Base-by-base conservation (phyloP, 2,113 vertebrate species). In the Clarias batrachus region DNA sequence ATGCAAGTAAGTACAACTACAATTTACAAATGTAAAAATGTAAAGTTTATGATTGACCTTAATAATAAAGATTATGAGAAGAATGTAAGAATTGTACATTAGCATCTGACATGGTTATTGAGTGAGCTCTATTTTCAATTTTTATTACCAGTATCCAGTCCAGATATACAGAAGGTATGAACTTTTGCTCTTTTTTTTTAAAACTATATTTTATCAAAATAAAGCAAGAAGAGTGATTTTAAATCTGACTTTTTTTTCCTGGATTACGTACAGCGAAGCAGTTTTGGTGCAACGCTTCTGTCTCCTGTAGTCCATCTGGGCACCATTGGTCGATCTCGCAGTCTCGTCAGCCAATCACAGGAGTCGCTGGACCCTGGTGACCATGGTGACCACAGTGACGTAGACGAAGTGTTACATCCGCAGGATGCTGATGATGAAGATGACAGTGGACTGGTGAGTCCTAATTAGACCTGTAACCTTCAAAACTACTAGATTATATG, bases 121-220 rank as follows among this genome's bases (percentile, higher is more conserved):
- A 71, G 5, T 23, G 9, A 87, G 33, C 81, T 33, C n/a, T 37
- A 16, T 10, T 52, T 76, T n/a, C 48, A 8, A 17, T 84, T 65
- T 54, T 83, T n/a, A n/a, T 63, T 63, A 77, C 88, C 93, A 97
- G 96, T 95, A 91, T 88, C 93, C 83, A 96, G 94, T 84, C 93
- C 95, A 81, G 97, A 98, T 7, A 94, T 94, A n/a, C 96, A 96
- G 90, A 98, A 98, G 96, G 98, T 99, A 86, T 17, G 30, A 27
- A 10, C 59, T 27, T 71, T 62, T 80, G 83, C 9, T 14, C 41
- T 79, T 70, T 21, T 79, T 77, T 54, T 1, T 41, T n/a, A n/a
- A n/a, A n/a, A n/a, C n/a, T n/a, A n/a, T n/a, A n/a, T n/a, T n/a
- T n/a, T 30, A 37, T 59, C 3, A 60, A 57, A 78, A 33, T 3